Evolutionary conservation across 1,140 invertebrate genomes (phyloP), one percentile per base, ranked within the genome.

Genomic region (Drosophila nikananu): DNA sequence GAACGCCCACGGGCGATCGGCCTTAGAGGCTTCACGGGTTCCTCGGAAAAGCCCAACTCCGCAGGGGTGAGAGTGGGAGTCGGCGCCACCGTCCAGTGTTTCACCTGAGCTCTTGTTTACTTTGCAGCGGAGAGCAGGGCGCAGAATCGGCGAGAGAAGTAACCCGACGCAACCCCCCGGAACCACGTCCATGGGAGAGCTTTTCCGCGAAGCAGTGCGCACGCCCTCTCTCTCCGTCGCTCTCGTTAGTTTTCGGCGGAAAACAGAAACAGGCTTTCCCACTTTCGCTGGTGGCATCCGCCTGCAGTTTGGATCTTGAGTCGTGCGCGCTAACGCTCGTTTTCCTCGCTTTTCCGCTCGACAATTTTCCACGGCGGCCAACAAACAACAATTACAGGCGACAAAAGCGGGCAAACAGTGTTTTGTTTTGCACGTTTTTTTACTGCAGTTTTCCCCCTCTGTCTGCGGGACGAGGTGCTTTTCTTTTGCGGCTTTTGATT

Each of bases 301-400:
- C 63, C 66, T 86, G 83, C 83, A 86, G 83, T 86, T 86, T 73
- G 72, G 62, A 82, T 86, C 86, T 75, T 82, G 80, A 87, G 82
- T 81, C 82, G 82, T 84, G 66, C 77, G 80, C 76, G 76, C 83
- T 82, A 87, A 80, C 80, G 83, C 71, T 86, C 83, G 83, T 73
- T 77, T 80, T 86, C 61, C 75, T 42, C 62, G 81, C 78, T 83
- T 86, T 87, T 87, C 83, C 63, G 83, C 74, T 82, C 72, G 54
- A 86, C 66, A 19, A 51, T 80, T 83, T 71, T 60, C 78, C 60
- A 80, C 71, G 61, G 64, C 81, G 61, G 30, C 49, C 75, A 70
- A 80, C 52, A 71, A 57, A 79, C 70, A 83, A 59, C 21, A 65
- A 67, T 68, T 55, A 83, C 70, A 78, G 64, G 71, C 83, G 74